Base-by-base conservation (phyloP, 2,113 vertebrate species). In the Isurus oxyrinchus region DNA sequence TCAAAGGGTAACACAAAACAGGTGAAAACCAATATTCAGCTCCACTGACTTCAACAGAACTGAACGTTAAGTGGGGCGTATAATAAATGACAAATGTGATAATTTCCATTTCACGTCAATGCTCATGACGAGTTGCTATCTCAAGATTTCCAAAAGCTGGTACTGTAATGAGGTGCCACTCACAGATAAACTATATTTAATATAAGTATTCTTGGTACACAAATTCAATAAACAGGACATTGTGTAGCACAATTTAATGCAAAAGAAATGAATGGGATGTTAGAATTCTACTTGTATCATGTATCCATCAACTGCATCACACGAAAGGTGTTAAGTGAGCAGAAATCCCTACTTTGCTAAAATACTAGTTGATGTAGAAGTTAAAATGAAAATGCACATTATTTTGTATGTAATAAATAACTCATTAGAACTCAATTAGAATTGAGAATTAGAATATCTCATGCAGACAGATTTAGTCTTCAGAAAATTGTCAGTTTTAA, bases 401-500 rank as follows among this genome's bases (percentile, higher is more conserved):
- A 84, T 44, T 84, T 84, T 44, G 40, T 35, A 76, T 10, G 10
- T 76, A 76, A 76, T 76, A 76, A 76, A 76, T 40, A 44, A 84
- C 3, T 44, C 23, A 49, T 23, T 44, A 44, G 81, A 84, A 84
- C 81, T 44, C 81, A 44, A 84, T n/a, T n/a, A n/a, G n/a, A n/a
- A n/a, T n/a, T n/a, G n/a, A n/a, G n/a, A n/a, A n/a, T n/a, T n/a
- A 49, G 40, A 44, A 84, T 49, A 84, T 23, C 40, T 21, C 40
- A 44, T 21, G 40, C 13, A 84, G 40, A 40, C 57, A 93, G 44
- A 93, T 93, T 31, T 93, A 31, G 88, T 59, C 88, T 61, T 93
- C 6, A 61, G 88, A 93, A 93, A 61, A 93, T n/a, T 59, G 81
- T 93, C 55, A 61, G n/a, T 94, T 63, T 94, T 94, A 94, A 94